phyloP scores from a whole-genome alignment of 2,888 invertebrate genomes.

The Dryobotodes eremita region DNA sequence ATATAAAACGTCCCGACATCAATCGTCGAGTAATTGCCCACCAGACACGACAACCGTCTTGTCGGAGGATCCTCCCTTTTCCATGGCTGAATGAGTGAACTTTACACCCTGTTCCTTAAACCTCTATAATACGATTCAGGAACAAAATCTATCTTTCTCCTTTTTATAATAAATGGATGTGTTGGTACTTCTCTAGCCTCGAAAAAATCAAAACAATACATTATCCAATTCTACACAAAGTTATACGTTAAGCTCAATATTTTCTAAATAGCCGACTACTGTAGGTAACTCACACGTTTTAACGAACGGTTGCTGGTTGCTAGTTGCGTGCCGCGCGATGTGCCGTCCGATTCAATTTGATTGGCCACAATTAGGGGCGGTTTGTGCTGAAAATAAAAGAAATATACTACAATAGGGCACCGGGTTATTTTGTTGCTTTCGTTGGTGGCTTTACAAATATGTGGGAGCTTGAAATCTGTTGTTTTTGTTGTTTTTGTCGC shows the following conservation, averaged over 20 bases:
- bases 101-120: too few species aligned
- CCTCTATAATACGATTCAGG: background rate
- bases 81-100: too few species aligned
- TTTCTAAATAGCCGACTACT: constrained; percentile 20
- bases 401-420: constrained; percentile 39
- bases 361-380: constrained; percentile 65
- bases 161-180: background rate
- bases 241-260: constrained; percentile 22
- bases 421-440: constrained; percentile 26
- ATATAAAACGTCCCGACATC: too few species aligned
- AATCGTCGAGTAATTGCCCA: too few species aligned
- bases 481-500: too few species aligned
- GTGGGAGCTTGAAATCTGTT: background rate
- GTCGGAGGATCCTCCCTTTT: too few species aligned
- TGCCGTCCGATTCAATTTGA: constrained; percentile 70
- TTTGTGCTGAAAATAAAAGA: constrained; percentile 56
- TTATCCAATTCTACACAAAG: constrained; percentile 46
- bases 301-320: constrained; percentile 46
- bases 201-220: constrained; percentile 5
- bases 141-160: background rate
- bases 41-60: too few species aligned
- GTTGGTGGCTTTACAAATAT: constrained; percentile 3
- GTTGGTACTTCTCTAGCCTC: background rate
- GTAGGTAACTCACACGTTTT: constrained; percentile 47
- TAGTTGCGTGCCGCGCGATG: constrained; percentile 60